Evolutionary conservation across 2,113 vertebrate genomes (phyloP), one percentile per base, ranked within the genome.

Genomic region (Tautogolabrus adspersus): DNA sequence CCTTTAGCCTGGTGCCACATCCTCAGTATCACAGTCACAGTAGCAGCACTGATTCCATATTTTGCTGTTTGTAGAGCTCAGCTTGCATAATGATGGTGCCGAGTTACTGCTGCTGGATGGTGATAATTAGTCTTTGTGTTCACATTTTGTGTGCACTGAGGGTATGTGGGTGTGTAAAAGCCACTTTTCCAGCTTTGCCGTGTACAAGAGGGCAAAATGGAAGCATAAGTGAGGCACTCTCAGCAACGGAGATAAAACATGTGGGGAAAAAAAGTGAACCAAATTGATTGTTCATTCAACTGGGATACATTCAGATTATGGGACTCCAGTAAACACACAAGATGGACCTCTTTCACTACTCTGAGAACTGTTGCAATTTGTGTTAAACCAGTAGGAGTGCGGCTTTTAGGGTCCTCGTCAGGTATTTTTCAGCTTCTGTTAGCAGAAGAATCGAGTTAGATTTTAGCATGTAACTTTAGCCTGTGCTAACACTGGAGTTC

Each of bases 141-240:
- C 72, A 16, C 70, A 75, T 87, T 79, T 61, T 75, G 69, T 81
- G 77, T 66, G 68, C 78, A 60, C 76, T 19, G 81, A 82, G 60
- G 87, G 74, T 78, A 81, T 79, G 83, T 88, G 91, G 88, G 92
- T 82, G 87, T 92, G 89, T 93, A 94, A 93, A 93, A 92, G 88
- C 90, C 93, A 86, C 91, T 91, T 90, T 87, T 81, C 66, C 63
- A 62, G 89, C 87, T 79, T 85, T 85, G 79, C 69, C 57, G 19
- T 67, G 85, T 73, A 88, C 51, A 63, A 90, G 87, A 91, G 88
- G 84, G 87, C 82, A 91, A 87, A 91, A 91, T 92, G 88, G 90
- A 93, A 89, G 77, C 76, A 54, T 79, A 76, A 92, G 91, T 84
- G 92, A 87, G 79, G 63, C 88, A 90, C 91, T 93, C 86, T 76